Base-by-base conservation (phyloP, 2,113 vertebrate genomes). In the Xenus cinereus region DNA sequence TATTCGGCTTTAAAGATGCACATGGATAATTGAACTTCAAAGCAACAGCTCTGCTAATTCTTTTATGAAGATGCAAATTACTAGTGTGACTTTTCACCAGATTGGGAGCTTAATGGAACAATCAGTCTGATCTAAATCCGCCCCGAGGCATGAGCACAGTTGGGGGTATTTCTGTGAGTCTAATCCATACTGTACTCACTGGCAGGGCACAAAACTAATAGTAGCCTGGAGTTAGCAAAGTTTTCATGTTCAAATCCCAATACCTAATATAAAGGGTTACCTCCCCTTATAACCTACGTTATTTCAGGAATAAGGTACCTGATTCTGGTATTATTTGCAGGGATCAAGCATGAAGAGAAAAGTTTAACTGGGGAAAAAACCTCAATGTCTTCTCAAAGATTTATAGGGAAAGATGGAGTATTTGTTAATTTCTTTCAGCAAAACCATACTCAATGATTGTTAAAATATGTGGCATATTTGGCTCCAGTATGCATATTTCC, bases 61-160 rank as follows among this genome's bases (percentile, higher is more conserved):
- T 95, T 97, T 96, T 97, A 93, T 97, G 94, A 85, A 87, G 71
- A 97, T 97, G 96, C 96, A 98, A 97, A 97, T 97, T 84, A 93
- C 88, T 75, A 79, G 74, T 95, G 79, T 93, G 93, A 97, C 95
- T 97, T 91, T 90, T 95, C 87, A 68, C 46, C 81, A 95, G 79
- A 96, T 2, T 93, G 89, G 76, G 81, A 90, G 68, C 27, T 95
- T 95, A 96, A 93, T 90, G 72, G 96, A 76, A 97, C 93, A 90
- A 87, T 96, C 89, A 84, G 87, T 86, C 51, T 84, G 71, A 90
- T 90, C 84, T 82, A 92, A 96, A 93, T 76, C 82, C 20, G 17
- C 69, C 80, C 93, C 7, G 13, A 92, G 81, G 66, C 74, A 63
- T 84, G 83, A 95, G 80, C 78, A 76, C 76, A 88, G 67, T 16